These are phyloP conservation scores for Kuschelorhynchus macadamiae DNA, from an alignment of 2,888 invertebrate genomes.

Conservation along the genomic window DNA sequence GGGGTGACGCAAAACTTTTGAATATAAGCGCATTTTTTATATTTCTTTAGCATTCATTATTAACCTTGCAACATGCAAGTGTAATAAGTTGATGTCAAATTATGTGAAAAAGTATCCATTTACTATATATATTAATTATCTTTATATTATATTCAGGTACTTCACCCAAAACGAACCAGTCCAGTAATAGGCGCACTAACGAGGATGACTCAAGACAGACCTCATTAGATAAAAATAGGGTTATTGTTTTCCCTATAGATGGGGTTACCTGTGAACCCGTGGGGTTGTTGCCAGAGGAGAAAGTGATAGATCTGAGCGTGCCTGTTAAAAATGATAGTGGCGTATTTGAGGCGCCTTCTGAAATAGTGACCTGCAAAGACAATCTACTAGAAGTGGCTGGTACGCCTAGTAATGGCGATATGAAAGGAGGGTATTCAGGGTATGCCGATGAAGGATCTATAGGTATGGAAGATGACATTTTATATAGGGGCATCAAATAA, in stretches of 20 bases:
- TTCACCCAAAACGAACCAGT: slow-evolving; percentile 6
- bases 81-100: too few relatives aligned
- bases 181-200: slow-evolving; percentile 10
- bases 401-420: slow-evolving; percentile 51
- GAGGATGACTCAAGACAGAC: slow-evolving; percentile 42
- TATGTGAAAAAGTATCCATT: too few relatives aligned
- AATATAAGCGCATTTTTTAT: too few relatives aligned
- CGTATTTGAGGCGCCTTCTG: slow-evolving; percentile 49
- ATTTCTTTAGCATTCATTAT: too few relatives aligned
- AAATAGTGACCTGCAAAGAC: slow-evolving; percentile 40
- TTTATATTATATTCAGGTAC: too few relatives aligned
- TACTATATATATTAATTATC: too few relatives aligned
- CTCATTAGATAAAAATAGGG: slow-evolving; percentile 60
- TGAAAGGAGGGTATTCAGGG: slow-evolving; percentile 74
- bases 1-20: too few relatives aligned
- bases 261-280: slow-evolving; percentile 59
- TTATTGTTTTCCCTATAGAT: slow-evolving; percentile 80
- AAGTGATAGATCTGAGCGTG: slow-evolving; percentile 71
- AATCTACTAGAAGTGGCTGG: slow-evolving; percentile 41
- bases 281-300: slow-evolving; percentile 74
- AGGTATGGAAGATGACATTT: too few relatives aligned
- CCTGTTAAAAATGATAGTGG: slow-evolving; percentile 58
- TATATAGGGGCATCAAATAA: too few relatives aligned
- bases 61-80: too few relatives aligned
- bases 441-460: slow-evolving; percentile 82